These are phyloP conservation scores for Zosterops hypoxanthus DNA, from an alignment of 2,113 vertebrate genomes.

Conservation along the genomic window DNA sequence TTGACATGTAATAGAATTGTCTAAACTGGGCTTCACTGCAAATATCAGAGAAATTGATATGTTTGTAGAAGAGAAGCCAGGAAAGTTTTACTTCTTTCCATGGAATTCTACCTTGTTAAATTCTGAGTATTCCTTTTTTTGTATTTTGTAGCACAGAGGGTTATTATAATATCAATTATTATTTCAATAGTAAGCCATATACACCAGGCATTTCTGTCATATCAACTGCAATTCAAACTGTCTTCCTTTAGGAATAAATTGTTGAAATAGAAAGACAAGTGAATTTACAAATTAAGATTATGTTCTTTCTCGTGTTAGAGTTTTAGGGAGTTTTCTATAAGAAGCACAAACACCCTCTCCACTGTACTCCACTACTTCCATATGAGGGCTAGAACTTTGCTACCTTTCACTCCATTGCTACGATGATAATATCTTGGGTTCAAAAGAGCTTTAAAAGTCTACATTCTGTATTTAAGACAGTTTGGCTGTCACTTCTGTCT, in stretches of 20 bases:
- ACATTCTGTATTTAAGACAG: neutral
- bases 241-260: neutral
- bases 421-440: neutral
- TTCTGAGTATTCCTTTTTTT: neutral
- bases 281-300: neutral
- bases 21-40: neutral
- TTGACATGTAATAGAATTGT: neutral
- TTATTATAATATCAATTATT: neutral
- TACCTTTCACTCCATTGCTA: neutral
- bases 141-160: neutral
- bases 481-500: neutral
- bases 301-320: neutral
- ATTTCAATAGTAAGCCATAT: neutral
- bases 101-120: neutral
- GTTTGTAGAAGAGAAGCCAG: neutral
- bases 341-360: neutral
- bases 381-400: rapidly evolving
- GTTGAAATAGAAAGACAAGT: neutral
- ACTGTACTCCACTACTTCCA: neutral
- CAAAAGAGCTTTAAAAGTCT: neutral
- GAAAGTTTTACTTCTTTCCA: neutral
- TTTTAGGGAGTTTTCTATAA: neutral
- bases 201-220: neutral
- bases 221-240: neutral
- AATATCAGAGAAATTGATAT: neutral